phyloP scores from a whole-genome alignment of 2,113 vertebrate species.

The Opisthocomus hoazin region DNA sequence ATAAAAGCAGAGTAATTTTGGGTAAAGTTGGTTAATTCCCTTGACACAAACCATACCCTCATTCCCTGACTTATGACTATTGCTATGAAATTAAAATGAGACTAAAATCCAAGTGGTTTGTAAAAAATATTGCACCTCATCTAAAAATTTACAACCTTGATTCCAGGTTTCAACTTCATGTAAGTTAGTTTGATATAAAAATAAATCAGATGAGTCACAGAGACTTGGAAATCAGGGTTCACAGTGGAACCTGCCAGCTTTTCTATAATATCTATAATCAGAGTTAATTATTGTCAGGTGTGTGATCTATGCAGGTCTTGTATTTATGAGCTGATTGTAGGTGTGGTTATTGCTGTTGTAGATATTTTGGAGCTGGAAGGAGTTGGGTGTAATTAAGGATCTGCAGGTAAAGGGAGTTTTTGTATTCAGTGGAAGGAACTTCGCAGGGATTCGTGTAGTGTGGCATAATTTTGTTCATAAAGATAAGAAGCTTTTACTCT shows the following conservation, averaged over 20 bases:
- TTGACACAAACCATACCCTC: neutral
- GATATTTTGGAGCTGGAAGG: neutral
- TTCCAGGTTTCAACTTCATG: neutral
- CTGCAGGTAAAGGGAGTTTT: neutral
- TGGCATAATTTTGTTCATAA: conserved; percentile 20
- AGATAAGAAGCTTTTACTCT: conserved; percentile 4
- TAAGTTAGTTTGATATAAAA: neutral
- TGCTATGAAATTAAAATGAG: neutral
- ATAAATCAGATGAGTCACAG: neutral
- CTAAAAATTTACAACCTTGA: neutral
- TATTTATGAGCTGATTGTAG: neutral
- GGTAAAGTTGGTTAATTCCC: neutral
- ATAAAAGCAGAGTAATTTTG: neutral
- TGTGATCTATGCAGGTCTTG: neutral
- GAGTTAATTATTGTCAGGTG: conserved; percentile 47
- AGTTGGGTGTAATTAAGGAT: neutral
- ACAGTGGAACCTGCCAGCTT: neutral
- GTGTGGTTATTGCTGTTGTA: neutral
- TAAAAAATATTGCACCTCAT: neutral
- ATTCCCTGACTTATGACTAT: neutral
- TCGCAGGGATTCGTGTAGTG: neutral
- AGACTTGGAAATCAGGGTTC: neutral
- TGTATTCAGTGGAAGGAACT: neutral
- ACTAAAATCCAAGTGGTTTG: neutral
- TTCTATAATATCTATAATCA: conserved; percentile 32